A percentile compares a stretch with the other conserved stretches of the same genome.
phyloP scores from a whole-genome alignment of 2,888 invertebrate species.

The Spilosoma lubricipeda region DNA sequence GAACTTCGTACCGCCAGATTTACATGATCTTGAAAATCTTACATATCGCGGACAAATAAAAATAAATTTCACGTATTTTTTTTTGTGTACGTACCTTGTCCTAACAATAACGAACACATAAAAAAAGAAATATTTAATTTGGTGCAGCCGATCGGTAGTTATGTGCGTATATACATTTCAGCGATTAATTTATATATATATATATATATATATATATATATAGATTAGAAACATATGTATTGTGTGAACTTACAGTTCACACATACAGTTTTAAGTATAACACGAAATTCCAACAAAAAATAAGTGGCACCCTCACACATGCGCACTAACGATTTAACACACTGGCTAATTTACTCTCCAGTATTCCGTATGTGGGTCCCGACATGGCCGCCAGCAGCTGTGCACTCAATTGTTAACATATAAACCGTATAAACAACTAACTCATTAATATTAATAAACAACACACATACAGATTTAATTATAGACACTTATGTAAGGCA shows the following conservation, averaged over 20 bases:
- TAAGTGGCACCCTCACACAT: constrained; percentile 4
- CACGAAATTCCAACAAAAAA: neutral
- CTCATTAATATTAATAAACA: constrained; percentile 17
- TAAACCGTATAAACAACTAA: constrained; percentile 18
- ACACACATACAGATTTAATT: constrained; percentile 9
- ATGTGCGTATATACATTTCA: no score
- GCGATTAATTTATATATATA: no score
- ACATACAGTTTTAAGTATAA: neutral
- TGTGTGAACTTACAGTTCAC: no score
- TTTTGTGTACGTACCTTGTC: no score
- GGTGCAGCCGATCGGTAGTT: no score
- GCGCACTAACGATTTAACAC: constrained; percentile 18
- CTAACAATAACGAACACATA: no score
- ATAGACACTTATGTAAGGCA: constrained; percentile 8
- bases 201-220: no score
- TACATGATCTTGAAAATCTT: no score
- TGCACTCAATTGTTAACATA: constrained; percentile 29
- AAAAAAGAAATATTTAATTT: no score
- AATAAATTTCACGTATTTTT: no score
- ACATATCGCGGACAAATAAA: no score
- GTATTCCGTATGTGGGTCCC: constrained; percentile 26
- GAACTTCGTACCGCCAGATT: no score
- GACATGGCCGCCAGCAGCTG: constrained; percentile 32
- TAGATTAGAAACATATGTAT: neutral
- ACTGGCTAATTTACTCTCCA: constrained; percentile 37